phyloP scores from a whole-genome alignment of 2,797 vertebrate genomes.

The Enteromius radiatus region DNA sequence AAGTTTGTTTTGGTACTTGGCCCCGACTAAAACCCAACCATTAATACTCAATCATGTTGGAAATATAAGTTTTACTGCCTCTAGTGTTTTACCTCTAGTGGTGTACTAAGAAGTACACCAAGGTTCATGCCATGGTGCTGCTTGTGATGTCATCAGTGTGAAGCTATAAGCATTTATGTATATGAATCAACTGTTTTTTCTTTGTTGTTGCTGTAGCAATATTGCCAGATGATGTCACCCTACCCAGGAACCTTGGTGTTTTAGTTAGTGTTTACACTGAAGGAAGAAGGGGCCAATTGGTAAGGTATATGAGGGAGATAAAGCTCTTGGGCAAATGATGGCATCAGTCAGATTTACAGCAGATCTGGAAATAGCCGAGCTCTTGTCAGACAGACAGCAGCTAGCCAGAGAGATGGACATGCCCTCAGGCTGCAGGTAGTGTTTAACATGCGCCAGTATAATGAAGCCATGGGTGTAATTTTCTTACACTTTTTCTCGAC shows the following conservation, averaged over 20 bases:
- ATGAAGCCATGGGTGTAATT: slow-evolving; percentile 60
- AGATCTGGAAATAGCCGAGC: slow-evolving; percentile 45
- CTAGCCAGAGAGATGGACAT: slow-evolving; percentile 39
- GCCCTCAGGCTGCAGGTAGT: slow-evolving; percentile 56
- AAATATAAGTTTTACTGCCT: too few relatives aligned
- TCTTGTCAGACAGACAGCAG: slow-evolving; percentile 40
- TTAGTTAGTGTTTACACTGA: not conserved
- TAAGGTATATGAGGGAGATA: slow-evolving; percentile 23
- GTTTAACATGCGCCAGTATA: slow-evolving; percentile 61
- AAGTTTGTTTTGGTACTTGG: too few relatives aligned
- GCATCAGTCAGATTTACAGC: slow-evolving; percentile 41
- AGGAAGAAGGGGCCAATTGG: slow-evolving; percentile 8
- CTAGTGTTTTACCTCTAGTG: too few relatives aligned
- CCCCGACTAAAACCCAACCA: too few relatives aligned
- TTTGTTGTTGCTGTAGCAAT: not conserved
- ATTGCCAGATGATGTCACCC: not conserved
- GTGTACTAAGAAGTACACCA: too few relatives aligned
- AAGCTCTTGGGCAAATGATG: slow-evolving; percentile 37
- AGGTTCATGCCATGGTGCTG: not conserved
- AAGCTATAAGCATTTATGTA: not conserved
- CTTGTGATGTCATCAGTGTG: not conserved
- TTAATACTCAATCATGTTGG: too few relatives aligned
- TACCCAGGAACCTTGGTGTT: not conserved
- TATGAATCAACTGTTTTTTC: not conserved
- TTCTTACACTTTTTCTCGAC: slow-evolving; percentile 56